phyloP scores from a whole-genome alignment of 2,888 invertebrate genomes.

The Portevinia maculata region DNA sequence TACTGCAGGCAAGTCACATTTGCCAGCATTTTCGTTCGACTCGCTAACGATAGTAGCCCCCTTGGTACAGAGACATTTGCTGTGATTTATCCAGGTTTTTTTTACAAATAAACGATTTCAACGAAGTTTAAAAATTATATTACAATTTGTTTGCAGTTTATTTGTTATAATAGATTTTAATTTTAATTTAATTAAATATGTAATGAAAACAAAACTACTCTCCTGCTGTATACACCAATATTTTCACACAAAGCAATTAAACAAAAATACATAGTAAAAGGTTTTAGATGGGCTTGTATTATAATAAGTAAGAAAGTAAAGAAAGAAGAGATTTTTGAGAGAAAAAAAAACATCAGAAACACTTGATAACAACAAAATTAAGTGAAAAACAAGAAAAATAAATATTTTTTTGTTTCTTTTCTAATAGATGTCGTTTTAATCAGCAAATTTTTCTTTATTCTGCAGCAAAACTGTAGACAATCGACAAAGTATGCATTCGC shows the following conservation, averaged over 20 bases:
- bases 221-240: conserved; percentile 21
- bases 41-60: too few species aligned
- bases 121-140: conserved; percentile 20
- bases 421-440: conserved; percentile 25
- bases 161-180: conserved; percentile 41
- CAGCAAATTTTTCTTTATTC: not conserved
- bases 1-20: too few species aligned
- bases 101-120: conserved; percentile 13
- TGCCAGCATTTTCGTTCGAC: too few species aligned
- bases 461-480: too few species aligned
- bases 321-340: conserved; percentile 19
- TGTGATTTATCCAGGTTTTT: conserved; percentile 62
- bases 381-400: conserved; percentile 51
- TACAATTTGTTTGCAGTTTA: conserved; percentile 46
- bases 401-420: conserved; percentile 65
- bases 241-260: conserved; percentile 54
- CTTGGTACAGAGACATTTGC: conserved; percentile 53
- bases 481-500: too few species aligned
- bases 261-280: conserved; percentile 18
- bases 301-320: conserved; percentile 53
- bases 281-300: conserved; percentile 64
- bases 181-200: conserved; percentile 37
- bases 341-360: conserved; percentile 19
- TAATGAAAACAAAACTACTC: conserved; percentile 19
- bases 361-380: conserved; percentile 40